phyloP scores from a whole-genome alignment of 2,888 invertebrate genomes.

The Chloromyia formosa region DNA sequence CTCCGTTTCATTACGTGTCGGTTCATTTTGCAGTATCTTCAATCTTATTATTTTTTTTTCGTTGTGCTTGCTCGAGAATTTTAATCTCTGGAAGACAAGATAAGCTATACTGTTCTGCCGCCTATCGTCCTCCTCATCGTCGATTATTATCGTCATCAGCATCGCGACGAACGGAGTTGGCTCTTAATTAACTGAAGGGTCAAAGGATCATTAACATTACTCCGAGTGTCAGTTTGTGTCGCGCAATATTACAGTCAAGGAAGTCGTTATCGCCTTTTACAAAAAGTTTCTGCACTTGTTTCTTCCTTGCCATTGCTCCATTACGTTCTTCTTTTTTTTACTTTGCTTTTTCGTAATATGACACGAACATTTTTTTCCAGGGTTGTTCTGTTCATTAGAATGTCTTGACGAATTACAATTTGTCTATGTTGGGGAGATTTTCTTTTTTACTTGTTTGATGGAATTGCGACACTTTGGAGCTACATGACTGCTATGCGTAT shows the following conservation, averaged over 20 bases:
- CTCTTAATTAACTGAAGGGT: constrained; percentile 50
- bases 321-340: not conserved
- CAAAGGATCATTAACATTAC: constrained; percentile 51
- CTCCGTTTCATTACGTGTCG: too few relatives aligned
- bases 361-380: too few relatives aligned
- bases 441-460: too few relatives aligned
- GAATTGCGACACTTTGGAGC: too few relatives aligned
- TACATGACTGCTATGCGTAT: too few relatives aligned
- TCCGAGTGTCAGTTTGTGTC: constrained; percentile 50
- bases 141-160: constrained; percentile 35
- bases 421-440: too few relatives aligned
- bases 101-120: constrained; percentile 28
- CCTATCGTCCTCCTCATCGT: constrained; percentile 31
- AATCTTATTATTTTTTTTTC: constrained; percentile 17
- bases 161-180: constrained; percentile 41
- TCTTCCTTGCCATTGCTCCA: too few relatives aligned
- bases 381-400: too few relatives aligned
- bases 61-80: constrained; percentile 11
- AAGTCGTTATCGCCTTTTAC: constrained; percentile 48
- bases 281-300: not conserved
- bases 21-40: too few relatives aligned
- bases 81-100: not conserved
- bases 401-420: too few relatives aligned
- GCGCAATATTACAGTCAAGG: constrained; percentile 48
- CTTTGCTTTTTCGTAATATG: not conserved